Evolutionary conservation across 2,113 vertebrate genomes (phyloP).

Genomic region (Ageneiosus marmoratus): DNA sequence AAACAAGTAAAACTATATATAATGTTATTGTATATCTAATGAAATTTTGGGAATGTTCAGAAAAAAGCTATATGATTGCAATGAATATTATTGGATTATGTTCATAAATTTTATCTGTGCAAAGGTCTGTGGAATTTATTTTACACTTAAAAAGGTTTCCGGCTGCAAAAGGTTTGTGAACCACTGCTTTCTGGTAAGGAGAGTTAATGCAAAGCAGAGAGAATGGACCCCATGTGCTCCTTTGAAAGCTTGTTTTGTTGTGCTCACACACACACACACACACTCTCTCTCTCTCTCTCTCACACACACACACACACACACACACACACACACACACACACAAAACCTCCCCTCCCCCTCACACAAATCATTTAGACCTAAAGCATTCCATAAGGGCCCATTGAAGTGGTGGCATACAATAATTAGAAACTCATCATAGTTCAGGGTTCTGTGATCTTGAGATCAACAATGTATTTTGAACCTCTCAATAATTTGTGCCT

Average conservation of each 20-base stretch:
- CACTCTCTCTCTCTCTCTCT: no score
- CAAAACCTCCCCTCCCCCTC: conserved; percentile 9
- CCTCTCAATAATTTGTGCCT: neutral
- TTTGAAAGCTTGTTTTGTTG: conserved; percentile 29
- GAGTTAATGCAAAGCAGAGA: neutral
- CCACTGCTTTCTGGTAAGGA: conserved; percentile 14
- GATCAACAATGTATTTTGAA: neutral
- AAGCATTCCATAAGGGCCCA: conserved; percentile 13
- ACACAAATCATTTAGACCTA: conserved; percentile 30
- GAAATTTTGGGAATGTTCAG: neutral
- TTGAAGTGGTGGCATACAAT: neutral
- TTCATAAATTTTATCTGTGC: neutral
- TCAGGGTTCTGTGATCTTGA: neutral
- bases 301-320: conserved; percentile 27
- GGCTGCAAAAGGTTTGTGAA: neutral
- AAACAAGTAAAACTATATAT: neutral
- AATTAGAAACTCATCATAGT: neutral
- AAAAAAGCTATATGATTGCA: neutral
- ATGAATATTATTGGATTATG: neutral
- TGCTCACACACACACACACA: conserved; percentile 24
- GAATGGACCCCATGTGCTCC: neutral
- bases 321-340: conserved; percentile 27
- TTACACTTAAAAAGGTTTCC: neutral
- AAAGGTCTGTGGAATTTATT: neutral
- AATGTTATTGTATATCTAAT: neutral